Evolutionary conservation across 2,797 vertebrate genomes (phyloP).

Genomic region (Pipistrellus pipistrellus): DNA sequence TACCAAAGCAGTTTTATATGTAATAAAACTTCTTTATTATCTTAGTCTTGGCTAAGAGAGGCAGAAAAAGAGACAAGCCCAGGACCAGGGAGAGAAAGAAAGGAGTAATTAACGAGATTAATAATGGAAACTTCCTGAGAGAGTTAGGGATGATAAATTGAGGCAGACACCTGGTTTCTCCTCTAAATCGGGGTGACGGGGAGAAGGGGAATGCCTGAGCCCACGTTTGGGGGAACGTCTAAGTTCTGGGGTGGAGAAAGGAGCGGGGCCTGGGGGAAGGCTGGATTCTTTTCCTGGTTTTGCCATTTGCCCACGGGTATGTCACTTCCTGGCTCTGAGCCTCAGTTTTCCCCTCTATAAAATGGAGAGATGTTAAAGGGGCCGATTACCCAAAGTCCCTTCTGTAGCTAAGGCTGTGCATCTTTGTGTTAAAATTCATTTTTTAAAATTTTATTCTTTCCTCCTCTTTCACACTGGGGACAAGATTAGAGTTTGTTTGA

Average conservation of each 20-base stretch:
- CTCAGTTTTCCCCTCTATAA: not conserved
- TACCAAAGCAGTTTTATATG: slow-evolving; percentile 87
- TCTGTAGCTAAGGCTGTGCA: not conserved
- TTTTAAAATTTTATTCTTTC: not conserved
- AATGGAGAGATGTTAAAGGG: not conserved
- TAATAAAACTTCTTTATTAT: slow-evolving; percentile 89
- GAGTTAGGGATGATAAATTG: not conserved
- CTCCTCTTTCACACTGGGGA: not conserved
- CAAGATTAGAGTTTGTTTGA: not conserved
- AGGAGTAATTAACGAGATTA: slow-evolving; percentile 77
- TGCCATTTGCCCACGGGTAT: not conserved
- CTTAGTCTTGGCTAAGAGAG: slow-evolving; percentile 67
- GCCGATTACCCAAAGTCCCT: too few relatives aligned
- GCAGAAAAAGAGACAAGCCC: slow-evolving; percentile 77
- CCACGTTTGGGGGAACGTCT: not conserved
- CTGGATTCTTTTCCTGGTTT: not conserved
- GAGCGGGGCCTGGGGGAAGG: not conserved
- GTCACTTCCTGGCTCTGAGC: not conserved
- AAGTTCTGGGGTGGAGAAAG: not conserved
- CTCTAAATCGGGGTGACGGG: not conserved
- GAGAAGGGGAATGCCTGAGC: not conserved
- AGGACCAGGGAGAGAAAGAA: slow-evolving; percentile 54
- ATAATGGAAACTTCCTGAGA: slow-evolving; percentile 11
- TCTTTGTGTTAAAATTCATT: not conserved
- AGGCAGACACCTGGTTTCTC: not conserved